Conservation (phyloP, 2,888 invertebrate genomes). For the Conus canariensis region DNA sequence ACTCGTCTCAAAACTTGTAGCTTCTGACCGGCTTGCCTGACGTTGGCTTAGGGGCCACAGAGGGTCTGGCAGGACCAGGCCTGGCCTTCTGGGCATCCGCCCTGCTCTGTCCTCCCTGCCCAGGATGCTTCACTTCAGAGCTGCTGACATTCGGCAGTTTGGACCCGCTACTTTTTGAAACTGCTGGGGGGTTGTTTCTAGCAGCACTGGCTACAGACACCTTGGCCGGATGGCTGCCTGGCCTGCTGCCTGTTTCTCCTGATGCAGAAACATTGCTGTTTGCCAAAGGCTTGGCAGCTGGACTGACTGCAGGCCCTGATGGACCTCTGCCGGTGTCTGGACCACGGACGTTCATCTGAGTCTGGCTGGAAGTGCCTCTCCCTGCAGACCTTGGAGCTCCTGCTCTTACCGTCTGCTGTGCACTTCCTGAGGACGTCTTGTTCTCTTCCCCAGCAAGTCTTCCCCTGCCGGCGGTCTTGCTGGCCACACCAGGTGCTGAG, state of each 20-base stretch:
- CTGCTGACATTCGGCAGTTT: neutral
- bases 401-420: neutral
- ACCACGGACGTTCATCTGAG: neutral
- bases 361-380: neutral
- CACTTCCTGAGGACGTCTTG: neutral
- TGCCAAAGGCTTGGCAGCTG: neutral
- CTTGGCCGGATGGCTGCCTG: neutral
- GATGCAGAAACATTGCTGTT: neutral
- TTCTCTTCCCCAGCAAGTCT: neutral
- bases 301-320: neutral
- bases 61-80: constrained; percentile 19
- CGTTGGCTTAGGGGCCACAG: constrained; percentile 50
- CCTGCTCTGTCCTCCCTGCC: neutral
- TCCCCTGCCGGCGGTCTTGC: neutral
- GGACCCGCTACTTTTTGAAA: neutral
- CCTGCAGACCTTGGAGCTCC: neutral
- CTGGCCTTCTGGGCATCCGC: neutral
- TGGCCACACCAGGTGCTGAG: neutral
- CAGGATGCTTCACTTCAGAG: neutral
- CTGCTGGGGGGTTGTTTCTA: neutral
- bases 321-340: neutral
- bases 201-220: neutral
- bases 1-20: constrained; percentile 52
- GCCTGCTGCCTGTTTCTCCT: neutral
- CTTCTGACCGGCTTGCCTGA: constrained; percentile 55